These are phyloP conservation scores for Callionymus lyra DNA, from an alignment of 2,113 vertebrate species.

Conservation along the genomic window DNA sequence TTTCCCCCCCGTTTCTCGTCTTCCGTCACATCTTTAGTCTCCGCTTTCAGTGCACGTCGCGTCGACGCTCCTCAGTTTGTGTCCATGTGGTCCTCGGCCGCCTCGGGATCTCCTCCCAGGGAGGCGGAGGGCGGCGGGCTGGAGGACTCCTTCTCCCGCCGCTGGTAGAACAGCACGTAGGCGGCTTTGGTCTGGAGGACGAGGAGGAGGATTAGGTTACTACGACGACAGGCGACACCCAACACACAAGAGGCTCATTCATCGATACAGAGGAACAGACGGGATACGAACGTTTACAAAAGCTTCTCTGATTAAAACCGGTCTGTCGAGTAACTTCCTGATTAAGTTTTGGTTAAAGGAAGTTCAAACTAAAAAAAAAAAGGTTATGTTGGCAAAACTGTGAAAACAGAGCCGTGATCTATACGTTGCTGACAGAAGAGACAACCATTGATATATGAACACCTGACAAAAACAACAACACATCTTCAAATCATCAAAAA, in stretches of 20 bases:
- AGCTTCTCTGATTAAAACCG: too few relatives aligned
- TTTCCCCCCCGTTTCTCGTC: too few relatives aligned
- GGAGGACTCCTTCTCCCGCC: slow-evolving; percentile 66
- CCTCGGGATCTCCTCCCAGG: slow-evolving; percentile 56
- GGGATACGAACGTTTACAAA: neutral
- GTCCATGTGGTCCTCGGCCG: slow-evolving; percentile 85
- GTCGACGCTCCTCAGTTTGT: slow-evolving; percentile 74
- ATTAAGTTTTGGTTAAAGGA: too few relatives aligned
- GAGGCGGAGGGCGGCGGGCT: slow-evolving; percentile 60
- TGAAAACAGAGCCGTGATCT: too few relatives aligned
- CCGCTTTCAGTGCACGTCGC: slow-evolving; percentile 51
- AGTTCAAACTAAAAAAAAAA: too few relatives aligned
- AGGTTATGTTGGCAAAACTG: too few relatives aligned
- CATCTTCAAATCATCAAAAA: too few relatives aligned
- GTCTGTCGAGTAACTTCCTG: too few relatives aligned
- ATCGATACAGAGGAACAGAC: too few relatives aligned
- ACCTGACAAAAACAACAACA: too few relatives aligned
- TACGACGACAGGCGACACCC: slow-evolving; percentile 15
- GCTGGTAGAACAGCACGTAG: slow-evolving; percentile 92
- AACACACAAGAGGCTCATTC: neutral
- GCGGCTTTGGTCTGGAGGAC: slow-evolving; percentile 84
- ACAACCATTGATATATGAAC: too few relatives aligned
- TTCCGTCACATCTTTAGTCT: slow-evolving; percentile 52
- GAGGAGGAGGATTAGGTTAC: slow-evolving; percentile 20
- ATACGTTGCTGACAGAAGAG: too few relatives aligned